Base-by-base conservation (phyloP, 1,140 invertebrate species). In the Cardiocondyla obscurior region DNA sequence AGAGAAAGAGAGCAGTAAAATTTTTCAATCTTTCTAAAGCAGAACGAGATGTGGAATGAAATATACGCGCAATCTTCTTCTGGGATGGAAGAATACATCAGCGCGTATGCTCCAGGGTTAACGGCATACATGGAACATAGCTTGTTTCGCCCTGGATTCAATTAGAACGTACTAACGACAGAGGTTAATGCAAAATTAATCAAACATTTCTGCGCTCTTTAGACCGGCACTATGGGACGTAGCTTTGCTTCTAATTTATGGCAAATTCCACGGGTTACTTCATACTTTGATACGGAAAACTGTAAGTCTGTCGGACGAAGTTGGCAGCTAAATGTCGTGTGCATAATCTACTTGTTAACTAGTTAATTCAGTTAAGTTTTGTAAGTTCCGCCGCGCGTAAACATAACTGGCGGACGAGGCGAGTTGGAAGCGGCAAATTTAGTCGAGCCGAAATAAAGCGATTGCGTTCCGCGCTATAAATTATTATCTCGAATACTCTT, bases 331-430 rank as follows among this genome's bases (percentile, higher is more conserved):
- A 86, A 88, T 89, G 81, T 89, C 76, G 87, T 88, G 88, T 89
- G 82, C 76, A 84, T 89, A 89, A 89, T 89, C 84, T 64, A 82
- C 60, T 83, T 85, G 84, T 88, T 89, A 89, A 86, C 72, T 88
- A 88, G 88, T 86, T 88, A 88, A 89, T 89, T 88, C 81, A 86
- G 86, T 89, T 82, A 89, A 86, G 81, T 89, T 87, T 62, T 82
- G 81, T 84, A 84, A 89, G 88, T 86, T 89, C 73, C 81, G 10
- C 57, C 65, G 72, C 67, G 86, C 86, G 88, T 86, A 88, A 88
- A 89, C 88, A 89, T 86, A 88, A 89, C 86, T 74, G 33, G 74
- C 62, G 39, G 73, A 60, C 69, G 77, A 88, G 22, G 67, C 70
- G 79, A 88, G 82, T 73, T 81, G 74, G 81, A 81, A 88, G 62